Evolutionary conservation across 2,113 vertebrate species (phyloP), one percentile per base, ranked within the genome.

Genomic region (Phalacrocorax carbo): DNA sequence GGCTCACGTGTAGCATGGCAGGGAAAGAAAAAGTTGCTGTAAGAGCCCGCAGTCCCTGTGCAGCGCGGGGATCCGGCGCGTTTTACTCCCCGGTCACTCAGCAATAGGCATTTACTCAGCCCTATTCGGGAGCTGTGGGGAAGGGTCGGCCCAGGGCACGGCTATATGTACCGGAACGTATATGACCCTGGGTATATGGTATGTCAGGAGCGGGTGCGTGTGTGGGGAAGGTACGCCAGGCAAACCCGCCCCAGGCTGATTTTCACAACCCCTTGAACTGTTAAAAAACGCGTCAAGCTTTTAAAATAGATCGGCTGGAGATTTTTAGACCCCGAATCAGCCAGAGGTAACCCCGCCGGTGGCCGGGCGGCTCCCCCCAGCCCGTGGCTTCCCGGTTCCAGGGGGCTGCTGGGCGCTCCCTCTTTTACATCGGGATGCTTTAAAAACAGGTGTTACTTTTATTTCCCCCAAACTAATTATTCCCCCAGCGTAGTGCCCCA

Each of bases 391-490:
- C 60, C 78, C 54, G 34, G 54, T 36, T 11, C 44, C 60, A 38
- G 38, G 38, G 38, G 60, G 76, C 57, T 72, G 69, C n/a, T 42
- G 46, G 65, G 42, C 36, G 73, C 94, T 82, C 26, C 26, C 26
- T 42, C 49, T 69, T 79, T 68, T 38, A 11, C 10, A 10, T 19
- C 11, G 48, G 40, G 86, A 85, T 68, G 49, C 96, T 92, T 96
- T 38, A 38, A 38, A 93, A 96, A 97, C 89, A 97, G 97, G 96
- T 97, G 94, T 71, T 88, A 72, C 61, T 96, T 94, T 92, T 88
- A 44, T 96, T 97, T 40, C 10, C 76, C 40, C 20, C 61, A 36
- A 44, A 80, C 77, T 88, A 88, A 80, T 55, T 83, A 89, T 65
- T 83, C 90, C 69, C 44, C 9, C 54, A 29, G 42, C 81, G 9